Percentiles rank a stretch among this genome's conserved stretches.
Evolutionary conservation across 37 sponge, comb jelly and placozoan species (phyloP).

Genomic region (Cliona cf. orientalis): DNA sequence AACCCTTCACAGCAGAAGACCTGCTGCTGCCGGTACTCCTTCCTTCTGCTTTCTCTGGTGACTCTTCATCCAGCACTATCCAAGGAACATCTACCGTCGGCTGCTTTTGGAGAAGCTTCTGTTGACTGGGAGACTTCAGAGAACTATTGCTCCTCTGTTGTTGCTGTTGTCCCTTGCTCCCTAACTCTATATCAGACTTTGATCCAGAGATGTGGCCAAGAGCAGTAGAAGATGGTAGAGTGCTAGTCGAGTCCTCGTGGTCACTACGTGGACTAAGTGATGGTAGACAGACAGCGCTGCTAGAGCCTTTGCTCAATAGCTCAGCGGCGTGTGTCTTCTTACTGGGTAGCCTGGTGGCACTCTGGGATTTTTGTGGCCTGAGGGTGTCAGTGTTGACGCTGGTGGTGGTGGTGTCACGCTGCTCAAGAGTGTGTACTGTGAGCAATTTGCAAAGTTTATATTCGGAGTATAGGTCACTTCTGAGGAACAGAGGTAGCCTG

Average conservation of each 20-base stretch:
- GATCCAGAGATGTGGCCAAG: background rate
- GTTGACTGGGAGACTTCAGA: too few species aligned
- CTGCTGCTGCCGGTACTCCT: background rate
- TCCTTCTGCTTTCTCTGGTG: background rate
- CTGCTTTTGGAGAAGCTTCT: background rate
- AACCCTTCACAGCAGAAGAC: background rate
- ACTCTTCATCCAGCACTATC: background rate
- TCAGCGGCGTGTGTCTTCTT: background rate
- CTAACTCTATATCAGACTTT: background rate
- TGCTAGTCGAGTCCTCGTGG: background rate
- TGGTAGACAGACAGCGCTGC: background rate
- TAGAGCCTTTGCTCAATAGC: background rate
- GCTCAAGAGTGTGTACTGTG: background rate
- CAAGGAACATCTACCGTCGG: background rate
- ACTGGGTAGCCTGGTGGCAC: too few species aligned
- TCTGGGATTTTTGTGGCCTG: background rate
- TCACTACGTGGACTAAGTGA: background rate
- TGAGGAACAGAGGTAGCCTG: constrained; percentile 76
- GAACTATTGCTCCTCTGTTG: too few species aligned
- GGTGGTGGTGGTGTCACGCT: background rate
- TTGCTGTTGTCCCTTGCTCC: too few species aligned
- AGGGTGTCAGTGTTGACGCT: background rate
- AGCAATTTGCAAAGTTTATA: constrained; percentile 76
- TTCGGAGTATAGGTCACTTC: constrained; percentile 81
- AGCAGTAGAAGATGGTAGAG: background rate